Base-by-base conservation (phyloP, 2,888 invertebrate species). In the Cryptocheilus praepositus region DNA sequence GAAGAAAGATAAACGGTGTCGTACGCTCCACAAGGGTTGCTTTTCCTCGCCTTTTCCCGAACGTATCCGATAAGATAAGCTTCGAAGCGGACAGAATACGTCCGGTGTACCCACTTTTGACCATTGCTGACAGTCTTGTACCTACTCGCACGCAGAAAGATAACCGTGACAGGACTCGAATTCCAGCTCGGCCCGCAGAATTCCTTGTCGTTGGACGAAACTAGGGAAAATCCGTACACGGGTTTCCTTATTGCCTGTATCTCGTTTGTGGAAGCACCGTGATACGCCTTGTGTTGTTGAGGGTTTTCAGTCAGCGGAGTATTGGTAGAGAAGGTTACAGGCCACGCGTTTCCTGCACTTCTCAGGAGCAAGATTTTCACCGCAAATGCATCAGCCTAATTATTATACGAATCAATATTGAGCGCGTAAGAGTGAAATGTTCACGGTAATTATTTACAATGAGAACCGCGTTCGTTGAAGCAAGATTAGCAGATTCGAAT, bases 71-170 rank as follows among this genome's bases (percentile, higher is more conserved):
- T 49, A 49, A 49, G 49, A 49, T 49, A 49, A 18, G 49, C 16
- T 2, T 16, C 49, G 49, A 18, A 36, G 49, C 1, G 28, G 70
- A 74, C 75, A 66, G 69, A 70, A 68, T 5, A 65, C 76, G 77
- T 76, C 65, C 75, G 73, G 68, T 70, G n/a, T 5, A 70, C 66
- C 79, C 72, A 70, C 57, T 76, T 73, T 74, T 66, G 45, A 53
- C 55, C 67, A 45, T 62, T 67, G 66, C 70, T 79, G 79, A 80
- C 76, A 79, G 74, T 80, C 80, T 80, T 80, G 79, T 80, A 79
- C 70, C 77, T 76, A 80, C 70, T 77, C 73, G 72, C 73, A 62
- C 62, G 59, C 58, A 66, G 60, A 71, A 55, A 77, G 80, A 80
- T 77, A 78, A 70, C 60, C 51, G 13, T 15, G 2, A 21, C 44